Evolutionary conservation across 2,113 vertebrate genomes (phyloP).

Genomic region (Pardalotus punctatus): DNA sequence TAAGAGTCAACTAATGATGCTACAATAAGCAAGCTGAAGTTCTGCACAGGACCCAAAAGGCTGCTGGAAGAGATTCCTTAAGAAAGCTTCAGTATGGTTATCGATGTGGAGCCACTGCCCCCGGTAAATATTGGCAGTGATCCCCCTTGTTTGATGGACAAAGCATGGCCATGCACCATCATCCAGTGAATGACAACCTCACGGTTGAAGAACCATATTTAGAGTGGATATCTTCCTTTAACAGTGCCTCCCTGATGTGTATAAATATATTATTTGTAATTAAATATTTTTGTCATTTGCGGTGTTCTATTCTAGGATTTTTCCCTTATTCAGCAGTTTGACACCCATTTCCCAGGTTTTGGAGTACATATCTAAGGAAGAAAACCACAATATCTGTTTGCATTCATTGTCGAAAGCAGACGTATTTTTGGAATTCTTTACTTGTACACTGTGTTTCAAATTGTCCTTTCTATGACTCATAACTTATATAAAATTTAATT

Average conservation of each 20-base stretch:
- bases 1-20: neutral
- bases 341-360: neutral
- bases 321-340: neutral
- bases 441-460: conserved; percentile 2
- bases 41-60: neutral
- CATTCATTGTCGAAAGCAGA: neutral
- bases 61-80: neutral
- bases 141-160: neutral
- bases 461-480: neutral
- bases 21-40: neutral
- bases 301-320: neutral
- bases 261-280: neutral
- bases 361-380: neutral
- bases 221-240: neutral
- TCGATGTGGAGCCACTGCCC: neutral
- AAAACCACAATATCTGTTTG: neutral
- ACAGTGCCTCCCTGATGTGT: neutral
- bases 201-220: neutral
- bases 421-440: neutral
- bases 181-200: neutral
- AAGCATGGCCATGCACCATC: neutral
- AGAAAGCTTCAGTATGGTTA: neutral
- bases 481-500: neutral
- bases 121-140: neutral
- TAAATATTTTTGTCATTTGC: neutral